Conservation (phyloP, 2,797 vertebrate genomes). For the Melanotaenia nigrans region DNA sequence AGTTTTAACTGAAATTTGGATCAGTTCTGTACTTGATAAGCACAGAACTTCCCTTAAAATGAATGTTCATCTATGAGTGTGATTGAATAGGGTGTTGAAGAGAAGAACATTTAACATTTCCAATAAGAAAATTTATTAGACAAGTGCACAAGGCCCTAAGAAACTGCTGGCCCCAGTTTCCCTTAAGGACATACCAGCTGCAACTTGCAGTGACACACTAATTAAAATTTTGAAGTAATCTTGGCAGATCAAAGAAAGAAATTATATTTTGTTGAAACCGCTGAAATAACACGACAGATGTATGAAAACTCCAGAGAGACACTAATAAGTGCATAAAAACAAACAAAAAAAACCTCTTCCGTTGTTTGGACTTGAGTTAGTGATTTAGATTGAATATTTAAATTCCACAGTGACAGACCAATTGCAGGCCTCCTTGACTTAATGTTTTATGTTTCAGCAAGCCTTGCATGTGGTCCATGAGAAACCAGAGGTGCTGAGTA, state of each 20-base stretch:
- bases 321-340: background rate
- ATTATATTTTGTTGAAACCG: background rate
- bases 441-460: slow-evolving; percentile 14
- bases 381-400: slow-evolving; percentile 7
- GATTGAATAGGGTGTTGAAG: background rate
- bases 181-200: background rate
- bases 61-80: background rate
- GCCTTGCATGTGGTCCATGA: slow-evolving; percentile 7
- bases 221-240: slow-evolving; percentile 11
- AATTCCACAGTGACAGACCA: background rate
- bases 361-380: background rate
- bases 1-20: background rate
- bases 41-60: background rate
- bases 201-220: background rate
- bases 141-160: background rate
- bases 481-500: slow-evolving; percentile 70
- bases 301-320: slow-evolving; percentile 1
- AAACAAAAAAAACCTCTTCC: background rate
- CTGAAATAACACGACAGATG: slow-evolving; percentile 10
- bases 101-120: slow-evolving; percentile 11
- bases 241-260: background rate
- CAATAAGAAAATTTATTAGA: background rate
- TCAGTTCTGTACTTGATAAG: background rate
- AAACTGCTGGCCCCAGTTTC: background rate
- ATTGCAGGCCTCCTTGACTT: slow-evolving; percentile 13